Evolutionary conservation across 1,140 invertebrate genomes (phyloP).

Genomic region (Drosophila busckii): DNA sequence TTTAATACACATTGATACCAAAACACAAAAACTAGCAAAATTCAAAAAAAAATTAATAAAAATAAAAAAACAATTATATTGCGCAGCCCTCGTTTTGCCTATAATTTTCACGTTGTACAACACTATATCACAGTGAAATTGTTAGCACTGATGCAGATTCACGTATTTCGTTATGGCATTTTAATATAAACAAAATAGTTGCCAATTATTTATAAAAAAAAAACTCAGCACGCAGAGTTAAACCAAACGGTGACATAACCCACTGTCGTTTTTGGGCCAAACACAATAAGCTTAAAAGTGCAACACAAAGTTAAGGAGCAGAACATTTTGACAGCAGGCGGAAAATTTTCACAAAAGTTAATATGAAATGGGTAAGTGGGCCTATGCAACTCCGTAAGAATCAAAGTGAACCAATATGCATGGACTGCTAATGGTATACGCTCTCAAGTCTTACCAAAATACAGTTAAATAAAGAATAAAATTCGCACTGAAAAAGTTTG

Average conservation of each 20-base stretch:
- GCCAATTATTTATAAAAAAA: constrained; percentile 22
- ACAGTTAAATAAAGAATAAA: no score
- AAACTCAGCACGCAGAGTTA: constrained; percentile 19
- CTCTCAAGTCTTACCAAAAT: constrained; percentile 22
- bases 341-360: constrained; percentile 22
- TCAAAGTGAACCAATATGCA: not conserved
- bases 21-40: constrained; percentile 35
- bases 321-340: constrained; percentile 13
- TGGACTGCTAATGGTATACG: not conserved
- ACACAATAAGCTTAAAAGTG: constrained; percentile 7
- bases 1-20: constrained; percentile 16
- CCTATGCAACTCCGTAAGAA: no score
- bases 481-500: constrained; percentile 12
- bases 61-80: constrained; percentile 14
- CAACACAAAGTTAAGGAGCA: constrained; percentile 10
- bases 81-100: constrained; percentile 22
- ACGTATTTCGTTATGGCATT: constrained; percentile 55
- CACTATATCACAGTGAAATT: constrained; percentile 22
- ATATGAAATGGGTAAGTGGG: constrained; percentile 71
- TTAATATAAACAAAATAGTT: constrained; percentile 34
- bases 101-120: constrained; percentile 20
- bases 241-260: constrained; percentile 3
- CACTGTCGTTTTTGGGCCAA: not conserved
- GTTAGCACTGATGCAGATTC: constrained; percentile 13
- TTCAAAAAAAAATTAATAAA: constrained; percentile 20